Conservation (phyloP, 1,140 invertebrate species). For the Hermetia illucens region DNA sequence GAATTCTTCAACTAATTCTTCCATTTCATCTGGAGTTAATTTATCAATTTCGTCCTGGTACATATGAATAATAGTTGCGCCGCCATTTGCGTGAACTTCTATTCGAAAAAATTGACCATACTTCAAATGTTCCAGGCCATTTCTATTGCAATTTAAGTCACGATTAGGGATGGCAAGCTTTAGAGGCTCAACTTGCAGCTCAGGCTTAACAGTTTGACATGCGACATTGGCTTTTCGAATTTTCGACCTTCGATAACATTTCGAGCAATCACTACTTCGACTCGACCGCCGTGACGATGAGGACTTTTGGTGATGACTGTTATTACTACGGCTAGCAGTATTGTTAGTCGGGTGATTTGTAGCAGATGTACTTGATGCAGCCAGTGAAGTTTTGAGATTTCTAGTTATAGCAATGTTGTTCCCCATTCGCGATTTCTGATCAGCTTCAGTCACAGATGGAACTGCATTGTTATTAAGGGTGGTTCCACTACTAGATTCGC, state of each 20-base stretch:
- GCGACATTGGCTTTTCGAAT: constrained; percentile 45
- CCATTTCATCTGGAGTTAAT: constrained; percentile 57
- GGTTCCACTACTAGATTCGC: not conserved
- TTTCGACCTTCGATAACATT: constrained; percentile 44
- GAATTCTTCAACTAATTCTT: constrained; percentile 79
- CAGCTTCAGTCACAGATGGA: not conserved
- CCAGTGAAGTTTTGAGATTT: constrained; percentile 1
- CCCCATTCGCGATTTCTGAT: not conserved
- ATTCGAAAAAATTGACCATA: constrained; percentile 67
- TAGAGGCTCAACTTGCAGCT: constrained; percentile 16
- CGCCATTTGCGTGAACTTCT: constrained; percentile 92
- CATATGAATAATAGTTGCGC: constrained; percentile 78
- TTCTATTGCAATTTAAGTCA: constrained; percentile 20
- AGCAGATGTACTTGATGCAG: not conserved
- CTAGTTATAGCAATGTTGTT: not conserved
- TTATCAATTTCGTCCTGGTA: constrained; percentile 84
- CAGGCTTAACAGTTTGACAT: constrained; percentile 41
- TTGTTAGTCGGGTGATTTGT: not conserved
- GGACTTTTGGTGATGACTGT: constrained; percentile 17
- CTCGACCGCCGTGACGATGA: constrained; percentile 13
- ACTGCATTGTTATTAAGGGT: not conserved
- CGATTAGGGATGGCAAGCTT: constrained; percentile 25
- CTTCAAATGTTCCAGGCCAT: constrained; percentile 42
- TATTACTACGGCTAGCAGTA: constrained; percentile 6
- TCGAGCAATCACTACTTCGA: constrained; percentile 36